Evolutionary conservation across 2,888 invertebrate genomes (phyloP).

Genomic region (Luffia ferchaultella): DNA sequence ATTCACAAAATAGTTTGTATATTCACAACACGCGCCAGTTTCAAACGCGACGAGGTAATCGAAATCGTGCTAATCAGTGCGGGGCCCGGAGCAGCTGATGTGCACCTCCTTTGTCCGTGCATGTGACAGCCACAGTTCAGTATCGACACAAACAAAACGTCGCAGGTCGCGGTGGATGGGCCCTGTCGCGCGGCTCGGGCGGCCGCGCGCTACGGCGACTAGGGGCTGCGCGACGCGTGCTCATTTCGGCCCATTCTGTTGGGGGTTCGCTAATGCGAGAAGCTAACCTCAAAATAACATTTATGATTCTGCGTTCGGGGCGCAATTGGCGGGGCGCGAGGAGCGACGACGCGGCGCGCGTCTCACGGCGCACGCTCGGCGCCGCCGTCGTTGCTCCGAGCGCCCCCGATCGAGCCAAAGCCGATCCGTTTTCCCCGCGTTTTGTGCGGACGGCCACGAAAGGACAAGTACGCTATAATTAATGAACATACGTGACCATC

Average conservation of each 20-base stretch:
- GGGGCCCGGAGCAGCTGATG: slow-evolving; percentile 21
- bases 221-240: background rate
- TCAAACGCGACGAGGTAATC: background rate
- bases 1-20: background rate
- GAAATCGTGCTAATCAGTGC: background rate
- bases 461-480: slow-evolving; percentile 2
- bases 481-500: slow-evolving; percentile 1
- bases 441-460: background rate
- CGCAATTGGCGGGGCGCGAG: slow-evolving; percentile 41
- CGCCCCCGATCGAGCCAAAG: slow-evolving; percentile 25
- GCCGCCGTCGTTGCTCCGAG: slow-evolving; percentile 28
- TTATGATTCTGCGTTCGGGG: slow-evolving; percentile 55
- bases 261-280: slow-evolving; percentile 25
- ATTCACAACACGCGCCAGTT: background rate
- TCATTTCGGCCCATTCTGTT: slow-evolving; percentile 30
- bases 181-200: slow-evolving; percentile 60
- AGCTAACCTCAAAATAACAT: slow-evolving; percentile 62
- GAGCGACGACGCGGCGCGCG: slow-evolving; percentile 31
- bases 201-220: slow-evolving; percentile 21
- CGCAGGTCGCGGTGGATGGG: slow-evolving; percentile 51
- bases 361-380: slow-evolving; percentile 17
- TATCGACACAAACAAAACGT: slow-evolving; percentile 65
- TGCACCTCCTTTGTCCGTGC: slow-evolving; percentile 60
- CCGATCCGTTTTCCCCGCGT: slow-evolving; percentile 1
- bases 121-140: slow-evolving; percentile 61